phyloP scores from a whole-genome alignment of 1,140 invertebrate species.

The Marisa cornuarietis region DNA sequence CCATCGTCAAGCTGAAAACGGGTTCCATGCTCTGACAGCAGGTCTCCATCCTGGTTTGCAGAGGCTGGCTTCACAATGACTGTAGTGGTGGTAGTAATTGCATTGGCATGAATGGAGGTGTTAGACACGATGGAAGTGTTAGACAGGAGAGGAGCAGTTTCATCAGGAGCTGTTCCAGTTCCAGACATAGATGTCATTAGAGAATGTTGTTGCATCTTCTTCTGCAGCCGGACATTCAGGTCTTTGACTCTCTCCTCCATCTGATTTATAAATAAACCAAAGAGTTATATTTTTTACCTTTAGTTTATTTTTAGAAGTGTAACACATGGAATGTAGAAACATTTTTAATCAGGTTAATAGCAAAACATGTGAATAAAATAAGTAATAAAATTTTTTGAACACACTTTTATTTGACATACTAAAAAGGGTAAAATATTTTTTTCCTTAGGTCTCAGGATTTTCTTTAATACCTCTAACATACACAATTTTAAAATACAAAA shows the following conservation, averaged over 20 bases:
- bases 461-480: too few species aligned
- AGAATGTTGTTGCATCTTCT: constrained; percentile 39
- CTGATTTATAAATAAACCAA: constrained; percentile 24
- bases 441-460: too few species aligned
- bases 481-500: too few species aligned
- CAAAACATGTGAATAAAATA: too few species aligned
- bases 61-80: not conserved
- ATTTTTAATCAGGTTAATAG: too few species aligned
- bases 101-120: constrained; percentile 1
- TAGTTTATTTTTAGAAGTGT: not conserved
- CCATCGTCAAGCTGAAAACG: constrained; percentile 17
- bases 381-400: too few species aligned
- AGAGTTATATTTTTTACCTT: not conserved
- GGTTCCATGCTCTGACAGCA: not conserved
- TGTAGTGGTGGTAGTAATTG: not conserved
- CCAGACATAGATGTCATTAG: constrained; percentile 20
- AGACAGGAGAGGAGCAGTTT: not conserved
- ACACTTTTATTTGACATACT: not conserved
- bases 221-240: constrained; percentile 46
- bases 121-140: constrained; percentile 4
- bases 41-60: constrained; percentile 3
- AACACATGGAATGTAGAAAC: too few species aligned
- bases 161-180: not conserved
- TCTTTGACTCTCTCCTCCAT: constrained; percentile 54
- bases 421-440: constrained; percentile 1